Base-by-base conservation (phyloP, 2,888 invertebrate genomes). In the Eupithecia dodoneata region DNA sequence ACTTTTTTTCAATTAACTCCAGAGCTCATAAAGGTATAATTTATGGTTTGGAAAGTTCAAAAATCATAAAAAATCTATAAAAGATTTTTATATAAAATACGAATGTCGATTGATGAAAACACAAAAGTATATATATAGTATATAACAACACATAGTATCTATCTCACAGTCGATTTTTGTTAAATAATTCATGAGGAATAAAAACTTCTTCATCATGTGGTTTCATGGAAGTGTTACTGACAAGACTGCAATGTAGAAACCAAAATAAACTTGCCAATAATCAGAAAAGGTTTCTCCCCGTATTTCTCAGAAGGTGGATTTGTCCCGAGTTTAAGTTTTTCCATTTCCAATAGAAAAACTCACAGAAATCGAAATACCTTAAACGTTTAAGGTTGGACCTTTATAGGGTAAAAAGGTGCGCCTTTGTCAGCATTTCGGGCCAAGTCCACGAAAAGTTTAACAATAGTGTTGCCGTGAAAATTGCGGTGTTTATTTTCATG, bases 281-380 rank as follows among this genome's bases (percentile, higher is more conserved):
- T 63, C 63, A 30, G 18, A 63, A 63, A 18, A 63, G 10, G 12
- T 12, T 63, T 63, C 12, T 59, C 67, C n/a, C 44, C 9, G 9
- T 67, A 67, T 44, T 67, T 69, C 15, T 42, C 66, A 7, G 66
- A 18, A 18, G 59, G 63, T 44, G 6, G 45, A 45, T 69, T 69
- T 44, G 45, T 45, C 67, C 15, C n/a, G 7, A 42, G 42, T n/a
- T 44, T 45, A 69, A 69, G 67, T 69, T 45, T 63, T 69, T n/a
- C 67, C 44, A 67, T 67, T 65, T 67, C 45, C 45, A 69, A 45
- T 69, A 69, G 42, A n/a, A 44, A 66, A 69, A 69, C 65, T 73
- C 73, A 44, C 47, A 74, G 47, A 67, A 74, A 77, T 72, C 55
- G 52, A 74, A 70, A 76, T 72, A 15, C 72, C 69, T 79, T 67